Evolutionary conservation across 2,797 vertebrate genomes (phyloP).

Genomic region (Micrastur ruficollis): DNA sequence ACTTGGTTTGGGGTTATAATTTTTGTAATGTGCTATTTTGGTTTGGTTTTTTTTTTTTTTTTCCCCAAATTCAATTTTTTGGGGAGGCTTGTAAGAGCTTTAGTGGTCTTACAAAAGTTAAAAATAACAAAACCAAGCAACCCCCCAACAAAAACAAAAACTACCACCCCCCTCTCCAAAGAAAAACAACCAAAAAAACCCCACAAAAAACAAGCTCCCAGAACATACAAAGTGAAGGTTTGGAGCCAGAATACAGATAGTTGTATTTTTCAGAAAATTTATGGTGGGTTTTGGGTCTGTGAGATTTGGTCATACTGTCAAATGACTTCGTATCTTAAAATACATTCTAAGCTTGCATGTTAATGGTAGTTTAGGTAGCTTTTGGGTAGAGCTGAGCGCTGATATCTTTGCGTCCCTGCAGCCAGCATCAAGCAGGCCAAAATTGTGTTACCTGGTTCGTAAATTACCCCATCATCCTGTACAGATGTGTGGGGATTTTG

Average conservation of each 20-base stretch:
- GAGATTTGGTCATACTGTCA: not conserved
- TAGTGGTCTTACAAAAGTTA: not conserved
- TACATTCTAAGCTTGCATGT: not conserved
- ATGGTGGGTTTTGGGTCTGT: not conserved
- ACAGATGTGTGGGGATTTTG: not conserved
- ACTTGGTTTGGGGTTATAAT: not conserved
- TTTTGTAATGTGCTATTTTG: not conserved
- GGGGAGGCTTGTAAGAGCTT: not conserved
- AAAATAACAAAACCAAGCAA: not conserved
- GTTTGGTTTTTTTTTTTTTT: too few species aligned
- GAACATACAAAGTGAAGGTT: not conserved
- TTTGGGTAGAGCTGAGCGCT: not conserved
- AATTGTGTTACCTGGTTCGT: not conserved
- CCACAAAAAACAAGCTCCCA: not conserved
- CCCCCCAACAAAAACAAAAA: too few species aligned
- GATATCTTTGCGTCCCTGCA: not conserved
- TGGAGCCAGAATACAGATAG: not conserved
- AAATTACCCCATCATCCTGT: not conserved
- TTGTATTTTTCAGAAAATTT: not conserved
- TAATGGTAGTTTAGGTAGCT: not conserved
- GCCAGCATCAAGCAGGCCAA: not conserved
- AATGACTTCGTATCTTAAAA: not conserved
- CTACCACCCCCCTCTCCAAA: rapidly evolving
- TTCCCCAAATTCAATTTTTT: not conserved
- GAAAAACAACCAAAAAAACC: too few species aligned